Evolutionary conservation across 1,140 invertebrate genomes (phyloP).

Genomic region (Trypoxylus dichotomus): DNA sequence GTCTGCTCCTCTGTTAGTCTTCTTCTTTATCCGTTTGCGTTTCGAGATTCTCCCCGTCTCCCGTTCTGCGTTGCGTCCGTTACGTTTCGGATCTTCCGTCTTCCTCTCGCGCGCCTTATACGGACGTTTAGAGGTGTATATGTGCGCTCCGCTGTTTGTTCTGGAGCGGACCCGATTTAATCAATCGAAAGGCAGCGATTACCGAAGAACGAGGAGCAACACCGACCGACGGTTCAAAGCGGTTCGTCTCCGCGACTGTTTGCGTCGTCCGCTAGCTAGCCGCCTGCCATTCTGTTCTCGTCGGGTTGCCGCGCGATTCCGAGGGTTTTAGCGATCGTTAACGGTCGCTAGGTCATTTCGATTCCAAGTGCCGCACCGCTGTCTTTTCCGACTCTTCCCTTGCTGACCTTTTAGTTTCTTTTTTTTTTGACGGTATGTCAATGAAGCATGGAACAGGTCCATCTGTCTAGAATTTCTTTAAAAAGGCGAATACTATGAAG

Average conservation of each 20-base stretch:
- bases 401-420: no score
- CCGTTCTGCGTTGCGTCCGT: constrained; percentile 32
- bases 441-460: no score
- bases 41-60: constrained; percentile 34
- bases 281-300: background rate
- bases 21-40: background rate
- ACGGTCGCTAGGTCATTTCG: background rate
- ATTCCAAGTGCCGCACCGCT: background rate
- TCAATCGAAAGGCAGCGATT: constrained; percentile 37
- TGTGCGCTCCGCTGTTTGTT: constrained; percentile 20
- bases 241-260: background rate
- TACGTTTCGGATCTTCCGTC: constrained; percentile 33
- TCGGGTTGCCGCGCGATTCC: background rate
- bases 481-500: no score
- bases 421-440: no score
- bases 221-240: background rate
- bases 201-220: background rate
- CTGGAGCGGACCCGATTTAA: constrained; percentile 34
- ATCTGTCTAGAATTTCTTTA: no score
- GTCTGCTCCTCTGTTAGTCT: background rate
- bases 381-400: background rate
- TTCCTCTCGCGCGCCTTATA: background rate
- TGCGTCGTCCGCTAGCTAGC: background rate
- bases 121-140: constrained; percentile 4
- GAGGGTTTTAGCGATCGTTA: background rate